These are phyloP conservation scores for Perithous albicinctus DNA, from an alignment of 2,888 invertebrate genomes.

Conservation along the genomic window DNA sequence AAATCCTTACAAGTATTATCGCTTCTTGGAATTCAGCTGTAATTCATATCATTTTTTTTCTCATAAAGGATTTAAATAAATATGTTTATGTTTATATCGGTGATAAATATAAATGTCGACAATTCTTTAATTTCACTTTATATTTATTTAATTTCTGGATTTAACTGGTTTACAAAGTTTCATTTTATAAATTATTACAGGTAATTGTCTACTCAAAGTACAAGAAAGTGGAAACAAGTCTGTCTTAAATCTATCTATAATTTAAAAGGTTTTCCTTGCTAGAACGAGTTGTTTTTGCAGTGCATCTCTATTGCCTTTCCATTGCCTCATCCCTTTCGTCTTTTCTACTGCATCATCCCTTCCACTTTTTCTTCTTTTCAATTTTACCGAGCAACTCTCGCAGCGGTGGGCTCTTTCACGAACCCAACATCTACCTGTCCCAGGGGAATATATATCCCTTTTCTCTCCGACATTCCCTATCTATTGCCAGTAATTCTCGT, in stretches of 20 bases:
- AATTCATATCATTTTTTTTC: too few relatives aligned
- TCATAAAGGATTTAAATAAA: too few relatives aligned
- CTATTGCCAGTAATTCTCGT: background rate
- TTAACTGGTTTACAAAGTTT: too few relatives aligned
- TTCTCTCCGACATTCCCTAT: conserved; percentile 21
- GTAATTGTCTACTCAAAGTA: too few relatives aligned
- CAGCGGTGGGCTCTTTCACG: conserved; percentile 9
- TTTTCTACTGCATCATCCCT: background rate
- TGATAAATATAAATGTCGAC: too few relatives aligned
- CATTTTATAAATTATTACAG: too few relatives aligned
- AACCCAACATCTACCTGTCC: conserved; percentile 42
- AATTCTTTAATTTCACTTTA: too few relatives aligned
- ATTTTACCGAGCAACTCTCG: background rate
- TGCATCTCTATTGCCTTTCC: background rate
- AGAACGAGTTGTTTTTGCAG: background rate
- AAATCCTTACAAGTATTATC: too few relatives aligned
- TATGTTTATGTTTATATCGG: too few relatives aligned
- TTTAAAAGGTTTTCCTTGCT: background rate
- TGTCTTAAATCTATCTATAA: background rate
- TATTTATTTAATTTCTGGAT: too few relatives aligned
- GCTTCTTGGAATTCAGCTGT: too few relatives aligned
- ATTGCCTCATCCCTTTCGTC: background rate
- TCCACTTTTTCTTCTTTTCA: conserved; percentile 5
- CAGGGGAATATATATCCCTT: conserved; percentile 19
- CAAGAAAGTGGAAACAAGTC: too few relatives aligned